A percentile compares a stretch with the other conserved stretches of the same genome.
These are phyloP conservation scores for Blastobasis adustella DNA, from an alignment of 2,888 invertebrate species.

Conservation along the genomic window DNA sequence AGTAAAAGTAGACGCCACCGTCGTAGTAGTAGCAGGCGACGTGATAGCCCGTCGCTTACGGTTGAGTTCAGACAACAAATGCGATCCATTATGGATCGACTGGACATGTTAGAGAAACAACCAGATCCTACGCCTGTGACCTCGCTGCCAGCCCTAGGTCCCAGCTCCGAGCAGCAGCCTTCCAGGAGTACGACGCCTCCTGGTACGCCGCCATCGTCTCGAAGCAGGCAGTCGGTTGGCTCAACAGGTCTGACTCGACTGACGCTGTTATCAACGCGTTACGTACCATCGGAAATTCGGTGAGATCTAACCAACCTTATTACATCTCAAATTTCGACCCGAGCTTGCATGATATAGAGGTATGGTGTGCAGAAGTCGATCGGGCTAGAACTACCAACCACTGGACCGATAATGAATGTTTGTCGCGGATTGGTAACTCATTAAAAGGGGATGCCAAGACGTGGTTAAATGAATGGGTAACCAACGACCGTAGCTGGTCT, in stretches of 20 bases:
- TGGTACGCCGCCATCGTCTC: background rate
- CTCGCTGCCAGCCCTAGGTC: background rate
- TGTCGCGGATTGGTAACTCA: background rate
- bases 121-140: background rate
- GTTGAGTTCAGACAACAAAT: background rate
- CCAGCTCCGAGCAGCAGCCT: background rate
- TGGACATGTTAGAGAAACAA: background rate
- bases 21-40: background rate
- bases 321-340: conserved; percentile 7
- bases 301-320: background rate
- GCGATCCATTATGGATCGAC: background rate
- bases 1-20: too few relatives aligned
- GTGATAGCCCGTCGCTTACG: background rate
- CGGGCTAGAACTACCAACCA: conserved; percentile 1
- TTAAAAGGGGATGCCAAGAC: background rate
- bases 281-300: background rate
- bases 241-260: background rate
- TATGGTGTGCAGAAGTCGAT: conserved; percentile 14
- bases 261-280: background rate
- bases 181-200: background rate
- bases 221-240: background rate
- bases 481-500: too few relatives aligned
- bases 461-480: too few relatives aligned
- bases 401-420: conserved; percentile 2
- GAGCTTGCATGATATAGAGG: conserved; percentile 11